A percentile compares a stretch with the other conserved stretches of the same genome.
Evolutionary conservation across 2,113 vertebrate genomes (phyloP).

Genomic region (Colinus virginianus): DNA sequence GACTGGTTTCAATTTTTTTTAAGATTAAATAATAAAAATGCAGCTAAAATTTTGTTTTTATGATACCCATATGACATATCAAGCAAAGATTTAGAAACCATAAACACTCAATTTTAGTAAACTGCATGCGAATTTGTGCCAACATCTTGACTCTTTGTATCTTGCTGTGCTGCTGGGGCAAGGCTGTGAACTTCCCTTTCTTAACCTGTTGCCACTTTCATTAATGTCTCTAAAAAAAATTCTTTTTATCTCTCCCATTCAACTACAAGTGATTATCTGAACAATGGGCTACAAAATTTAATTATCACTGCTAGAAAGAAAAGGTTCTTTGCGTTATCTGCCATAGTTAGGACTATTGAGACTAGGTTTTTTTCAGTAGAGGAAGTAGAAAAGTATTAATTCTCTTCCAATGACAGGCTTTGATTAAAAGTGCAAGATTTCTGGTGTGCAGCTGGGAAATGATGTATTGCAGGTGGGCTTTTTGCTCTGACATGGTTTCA

Average conservation of each 20-base stretch:
- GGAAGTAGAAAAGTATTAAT: not conserved
- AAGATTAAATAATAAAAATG: conserved; percentile 39
- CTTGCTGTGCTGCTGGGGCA: not conserved
- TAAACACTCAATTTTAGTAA: conserved; percentile 1
- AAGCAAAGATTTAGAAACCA: not conserved
- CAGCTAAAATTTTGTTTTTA: not conserved
- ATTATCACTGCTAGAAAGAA: not conserved
- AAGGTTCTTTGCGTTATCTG: not conserved
- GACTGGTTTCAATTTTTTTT: not conserved
- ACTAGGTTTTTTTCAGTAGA: not conserved
- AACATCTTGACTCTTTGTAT: not conserved
- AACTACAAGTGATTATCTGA: conserved; percentile 4
- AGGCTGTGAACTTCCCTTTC: not conserved
- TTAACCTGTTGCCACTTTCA: conserved; percentile 3
- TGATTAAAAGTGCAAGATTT: not conserved
- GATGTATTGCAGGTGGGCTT: not conserved
- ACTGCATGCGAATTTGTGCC: not conserved
- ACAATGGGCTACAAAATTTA: conserved; percentile 42
- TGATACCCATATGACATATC: no score
- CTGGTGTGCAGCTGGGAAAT: not conserved
- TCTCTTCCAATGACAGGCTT: not conserved
- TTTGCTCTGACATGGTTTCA: not conserved
- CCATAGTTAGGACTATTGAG: not conserved
- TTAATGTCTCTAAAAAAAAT: not conserved
- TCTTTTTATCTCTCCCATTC: not conserved